Base-by-base conservation (phyloP, 35 echinoderm and acorn worm species). In the Eucidaris tribuloides region DNA sequence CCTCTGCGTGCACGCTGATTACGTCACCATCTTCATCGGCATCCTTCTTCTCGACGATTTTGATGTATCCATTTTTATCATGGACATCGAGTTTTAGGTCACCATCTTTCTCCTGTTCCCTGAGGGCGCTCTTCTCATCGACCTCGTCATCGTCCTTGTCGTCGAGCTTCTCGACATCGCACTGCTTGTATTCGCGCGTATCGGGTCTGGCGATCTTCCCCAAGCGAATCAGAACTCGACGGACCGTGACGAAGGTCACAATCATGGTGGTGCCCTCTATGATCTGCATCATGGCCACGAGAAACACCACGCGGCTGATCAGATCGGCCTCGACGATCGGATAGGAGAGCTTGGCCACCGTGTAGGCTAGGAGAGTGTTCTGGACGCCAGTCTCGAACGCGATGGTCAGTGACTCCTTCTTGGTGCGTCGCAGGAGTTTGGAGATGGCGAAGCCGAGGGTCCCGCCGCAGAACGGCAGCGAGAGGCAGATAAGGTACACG, bases 301-400 rank as follows among this genome's bases (percentile, higher is more conserved):
- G 78, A 15, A 84, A 23, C 3, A 88, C 88, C 5, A 79, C 41
- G 28, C 78, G 76, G 7, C 83, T 74, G 27, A 92, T 84, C 42
- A 97, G 49, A 30, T 87, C 89, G 1, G 89, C 80, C 65, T 84
- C 90, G 6, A 90, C 89, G 22, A 85, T 66, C 17, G 74, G 71
- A 77, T 97, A 92, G 35, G 82, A 92, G 6, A 92, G 64, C 37
- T 87, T 84, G 14, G 90, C 81, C 65, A 97, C 58, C 11, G 84
- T 54, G 4, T 77, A 33, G 0, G 89, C 94, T 24, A 97, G 80
- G 14, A 89, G 74, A 46, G 76, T 88, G 70, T 97, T 97, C 72
- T 97, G 94, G 27, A 49, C 65, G 22, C 89, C 94, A 15, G 94
- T 97, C 48, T 97, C 94, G 4, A 97, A 68, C 7, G 83, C 78